phyloP scores from a whole-genome alignment of 2,113 vertebrate genomes.

The Pterocles burchelli region DNA sequence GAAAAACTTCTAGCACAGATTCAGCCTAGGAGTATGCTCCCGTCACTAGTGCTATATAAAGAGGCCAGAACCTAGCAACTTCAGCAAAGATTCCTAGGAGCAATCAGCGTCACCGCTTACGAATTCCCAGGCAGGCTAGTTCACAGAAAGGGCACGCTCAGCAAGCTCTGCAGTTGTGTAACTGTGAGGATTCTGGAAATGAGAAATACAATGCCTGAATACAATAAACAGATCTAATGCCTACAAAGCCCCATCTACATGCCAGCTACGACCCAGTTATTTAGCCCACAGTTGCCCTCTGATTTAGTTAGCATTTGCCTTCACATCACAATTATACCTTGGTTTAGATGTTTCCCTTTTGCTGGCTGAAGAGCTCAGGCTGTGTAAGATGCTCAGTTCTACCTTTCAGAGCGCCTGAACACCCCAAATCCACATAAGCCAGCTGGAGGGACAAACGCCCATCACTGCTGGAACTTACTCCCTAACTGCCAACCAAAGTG shows the following conservation, averaged over 20 bases:
- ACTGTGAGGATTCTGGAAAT: neutral
- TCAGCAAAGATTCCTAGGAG: slow-evolving; percentile 18
- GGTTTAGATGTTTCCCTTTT: neutral
- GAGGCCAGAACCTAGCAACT: slow-evolving; percentile 2
- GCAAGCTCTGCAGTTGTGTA: neutral
- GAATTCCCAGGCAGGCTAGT: slow-evolving; percentile 2
- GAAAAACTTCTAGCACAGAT: neutral
- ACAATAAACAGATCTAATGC: neutral
- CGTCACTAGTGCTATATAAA: neutral
- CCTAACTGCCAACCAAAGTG: neutral
- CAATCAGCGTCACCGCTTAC: neutral
- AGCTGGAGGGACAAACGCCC: neutral
- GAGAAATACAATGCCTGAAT: neutral
- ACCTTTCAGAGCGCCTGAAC: neutral
- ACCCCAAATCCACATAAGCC: neutral
- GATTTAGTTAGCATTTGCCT: neutral
- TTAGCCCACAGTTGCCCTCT: neutral
- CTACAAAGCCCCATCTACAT: neutral
- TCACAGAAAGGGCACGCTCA: neutral
- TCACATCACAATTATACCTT: neutral
- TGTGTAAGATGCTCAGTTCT: neutral
- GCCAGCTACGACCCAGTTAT: neutral
- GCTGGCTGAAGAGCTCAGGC: neutral
- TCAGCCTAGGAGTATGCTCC: neutral
- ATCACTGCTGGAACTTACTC: neutral